Conservation (phyloP, 2,888 invertebrate species). For the Liodrosophila aerea region DNA sequence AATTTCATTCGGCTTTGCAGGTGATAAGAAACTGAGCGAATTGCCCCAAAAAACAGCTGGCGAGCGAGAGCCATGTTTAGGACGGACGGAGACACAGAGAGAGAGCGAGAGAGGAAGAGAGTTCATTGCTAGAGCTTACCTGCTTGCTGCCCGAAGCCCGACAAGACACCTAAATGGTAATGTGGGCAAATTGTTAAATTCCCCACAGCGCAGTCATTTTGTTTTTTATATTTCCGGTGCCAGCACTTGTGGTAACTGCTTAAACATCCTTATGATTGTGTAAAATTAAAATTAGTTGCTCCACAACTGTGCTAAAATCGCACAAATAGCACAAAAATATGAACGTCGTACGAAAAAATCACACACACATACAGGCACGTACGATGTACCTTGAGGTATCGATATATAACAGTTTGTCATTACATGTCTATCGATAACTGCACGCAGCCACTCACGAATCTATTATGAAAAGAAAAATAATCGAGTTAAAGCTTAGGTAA, state of each 20-base stretch:
- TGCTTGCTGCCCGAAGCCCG: constrained; percentile 62
- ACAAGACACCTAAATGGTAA: constrained; percentile 49
- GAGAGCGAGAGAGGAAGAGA: constrained; percentile 34
- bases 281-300: constrained; percentile 25
- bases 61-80: constrained; percentile 2
- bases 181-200: constrained; percentile 44
- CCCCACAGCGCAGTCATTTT: constrained; percentile 35
- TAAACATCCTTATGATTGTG: constrained; percentile 23
- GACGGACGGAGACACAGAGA: constrained; percentile 28
- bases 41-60: constrained; percentile 42
- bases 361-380: constrained; percentile 50
- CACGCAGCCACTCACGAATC: neutral
- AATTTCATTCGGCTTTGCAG: constrained; percentile 29
- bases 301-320: constrained; percentile 28
- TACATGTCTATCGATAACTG: constrained; percentile 27
- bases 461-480: neutral
- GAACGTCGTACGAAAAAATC: constrained; percentile 55
- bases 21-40: constrained; percentile 45
- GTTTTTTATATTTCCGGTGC: constrained; percentile 18
- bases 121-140: constrained; percentile 59
- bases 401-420: constrained; percentile 21
- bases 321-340: constrained; percentile 48
- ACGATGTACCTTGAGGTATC: constrained; percentile 27
- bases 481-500: neutral
- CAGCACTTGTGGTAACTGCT: constrained; percentile 11